These are phyloP conservation scores for Dichetophora obliterata DNA, from an alignment of 2,888 invertebrate genomes.

Conservation along the genomic window DNA sequence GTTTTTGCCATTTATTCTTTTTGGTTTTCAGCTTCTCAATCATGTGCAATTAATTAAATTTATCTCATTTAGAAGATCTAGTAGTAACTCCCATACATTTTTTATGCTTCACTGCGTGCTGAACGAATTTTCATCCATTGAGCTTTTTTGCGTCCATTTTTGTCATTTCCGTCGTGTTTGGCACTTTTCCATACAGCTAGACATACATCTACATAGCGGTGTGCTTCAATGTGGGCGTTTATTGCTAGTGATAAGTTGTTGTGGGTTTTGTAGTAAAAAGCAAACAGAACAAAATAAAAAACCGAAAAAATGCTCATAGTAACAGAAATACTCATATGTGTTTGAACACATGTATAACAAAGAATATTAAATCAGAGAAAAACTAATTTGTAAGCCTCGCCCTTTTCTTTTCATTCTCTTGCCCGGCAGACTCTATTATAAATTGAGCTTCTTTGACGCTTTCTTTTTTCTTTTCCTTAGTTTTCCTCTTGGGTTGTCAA, in stretches of 20 bases:
- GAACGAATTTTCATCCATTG: neutral
- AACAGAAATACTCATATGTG: no score
- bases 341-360: no score
- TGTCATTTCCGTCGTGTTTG: neutral
- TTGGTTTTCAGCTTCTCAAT: neutral
- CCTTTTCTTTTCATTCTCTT: no score
- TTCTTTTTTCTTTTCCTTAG: no score
- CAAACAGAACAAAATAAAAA: no score
- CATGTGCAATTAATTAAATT: constrained; percentile 23
- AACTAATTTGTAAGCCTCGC: no score
- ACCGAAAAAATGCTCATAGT: no score
- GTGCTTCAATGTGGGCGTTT: constrained; percentile 1
- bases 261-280: no score
- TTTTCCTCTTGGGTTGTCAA: no score
- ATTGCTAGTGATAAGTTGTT: constrained; percentile 19
- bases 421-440: no score
- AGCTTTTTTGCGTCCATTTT: neutral
- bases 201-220: neutral
- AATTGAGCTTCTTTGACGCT: no score
- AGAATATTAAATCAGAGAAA: no score
- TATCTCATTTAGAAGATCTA: constrained; percentile 14
- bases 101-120: neutral
- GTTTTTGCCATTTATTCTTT: neutral
- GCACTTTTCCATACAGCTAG: neutral
- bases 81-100: neutral